Conservation (phyloP, 1,140 invertebrate genomes). For the Nephila pilipes region DNA sequence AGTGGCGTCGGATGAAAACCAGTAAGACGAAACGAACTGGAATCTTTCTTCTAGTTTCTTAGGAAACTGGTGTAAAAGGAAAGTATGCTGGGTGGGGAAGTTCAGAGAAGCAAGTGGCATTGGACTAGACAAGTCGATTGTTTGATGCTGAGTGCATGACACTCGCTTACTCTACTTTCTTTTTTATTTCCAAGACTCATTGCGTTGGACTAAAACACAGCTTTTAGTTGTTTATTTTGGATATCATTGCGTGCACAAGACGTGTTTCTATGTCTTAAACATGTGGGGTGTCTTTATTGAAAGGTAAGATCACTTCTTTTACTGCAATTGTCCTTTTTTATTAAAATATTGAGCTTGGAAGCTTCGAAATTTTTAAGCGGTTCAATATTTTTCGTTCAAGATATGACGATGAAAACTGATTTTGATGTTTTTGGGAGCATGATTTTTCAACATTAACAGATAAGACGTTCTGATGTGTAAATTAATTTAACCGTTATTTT, state of each 20-base stretch:
- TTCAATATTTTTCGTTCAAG: too few species aligned
- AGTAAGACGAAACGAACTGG: conserved; percentile 59
- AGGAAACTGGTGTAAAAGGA: conserved; percentile 46
- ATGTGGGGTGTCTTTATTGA: conserved; percentile 10
- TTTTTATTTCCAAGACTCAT: neutral
- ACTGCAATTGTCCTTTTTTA: neutral
- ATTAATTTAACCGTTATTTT: too few species aligned
- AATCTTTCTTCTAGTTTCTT: conserved; percentile 58
- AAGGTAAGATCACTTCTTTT: neutral
- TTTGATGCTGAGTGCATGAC: conserved; percentile 24
- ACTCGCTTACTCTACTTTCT: conserved; percentile 1
- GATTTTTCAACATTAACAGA: too few species aligned
- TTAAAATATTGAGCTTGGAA: neutral
- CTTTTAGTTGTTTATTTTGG: neutral
- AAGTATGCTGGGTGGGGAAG: conserved; percentile 41
- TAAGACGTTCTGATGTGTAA: too few species aligned
- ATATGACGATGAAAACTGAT: too few species aligned
- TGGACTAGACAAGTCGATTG: conserved; percentile 53
- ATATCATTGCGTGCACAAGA: conserved; percentile 8
- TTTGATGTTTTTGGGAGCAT: too few species aligned
- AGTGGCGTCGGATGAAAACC: conserved; percentile 40
- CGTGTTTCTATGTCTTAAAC: conserved; percentile 12
- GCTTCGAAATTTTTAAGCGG: neutral
- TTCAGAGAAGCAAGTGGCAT: conserved; percentile 47
- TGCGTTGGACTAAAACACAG: neutral